phyloP scores from a whole-genome alignment of 37 sponge, comb jelly and placozoan species.

The Eunapius fragilis region DNA sequence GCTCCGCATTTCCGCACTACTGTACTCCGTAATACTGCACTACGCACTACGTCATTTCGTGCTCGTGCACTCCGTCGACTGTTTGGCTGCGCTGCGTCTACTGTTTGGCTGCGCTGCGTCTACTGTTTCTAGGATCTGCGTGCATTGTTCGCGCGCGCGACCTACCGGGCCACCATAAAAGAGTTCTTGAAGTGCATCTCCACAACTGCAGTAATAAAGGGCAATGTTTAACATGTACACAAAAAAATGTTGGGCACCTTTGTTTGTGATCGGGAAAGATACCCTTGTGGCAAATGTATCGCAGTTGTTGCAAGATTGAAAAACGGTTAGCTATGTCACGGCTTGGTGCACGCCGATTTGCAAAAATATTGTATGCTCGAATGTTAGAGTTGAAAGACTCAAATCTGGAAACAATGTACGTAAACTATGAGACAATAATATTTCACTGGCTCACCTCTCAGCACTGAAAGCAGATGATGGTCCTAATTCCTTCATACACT shows the following conservation, averaged over 20 bases:
- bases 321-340: conserved; percentile 39
- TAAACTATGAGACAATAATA: background rate
- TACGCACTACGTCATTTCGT: too few relatives aligned
- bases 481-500: conserved; percentile 51
- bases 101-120: too few relatives aligned
- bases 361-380: conserved; percentile 30
- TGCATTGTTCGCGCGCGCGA: too few relatives aligned
- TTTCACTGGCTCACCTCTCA: conserved; percentile 40
- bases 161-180: too few relatives aligned
- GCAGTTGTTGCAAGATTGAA: conserved; percentile 6
- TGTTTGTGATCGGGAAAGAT: background rate
- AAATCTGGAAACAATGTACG: conserved; percentile 22
- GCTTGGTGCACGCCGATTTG: conserved; percentile 52
- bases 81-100: too few relatives aligned
- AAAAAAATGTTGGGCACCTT: too few relatives aligned
- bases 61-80: too few relatives aligned
- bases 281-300: conserved; percentile 20
- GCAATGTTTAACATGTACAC: too few relatives aligned
- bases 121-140: too few relatives aligned
- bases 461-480: conserved; percentile 42
- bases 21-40: too few relatives aligned
- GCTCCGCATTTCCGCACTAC: too few relatives aligned
- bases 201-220: background rate
- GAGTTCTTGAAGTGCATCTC: conserved; percentile 9
- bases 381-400: conserved; percentile 42